Conservation (phyloP, 1,140 invertebrate species). For the Diorhabda carinulata region DNA sequence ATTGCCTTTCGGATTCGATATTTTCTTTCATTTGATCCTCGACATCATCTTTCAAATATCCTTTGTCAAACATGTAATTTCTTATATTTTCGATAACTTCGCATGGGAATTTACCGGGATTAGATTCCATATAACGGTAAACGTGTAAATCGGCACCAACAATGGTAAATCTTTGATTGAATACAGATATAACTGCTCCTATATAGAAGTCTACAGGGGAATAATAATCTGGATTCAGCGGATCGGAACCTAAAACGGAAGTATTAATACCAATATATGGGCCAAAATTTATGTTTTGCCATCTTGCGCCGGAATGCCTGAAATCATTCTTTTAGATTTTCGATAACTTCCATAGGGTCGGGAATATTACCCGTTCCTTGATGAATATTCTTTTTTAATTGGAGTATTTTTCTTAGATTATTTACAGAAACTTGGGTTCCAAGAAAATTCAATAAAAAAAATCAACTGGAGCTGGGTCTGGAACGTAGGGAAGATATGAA, state of each 20-base stretch:
- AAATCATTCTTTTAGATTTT: too few species aligned
- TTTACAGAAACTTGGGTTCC: too few species aligned
- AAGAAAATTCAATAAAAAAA: too few species aligned
- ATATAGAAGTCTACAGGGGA: slow-evolving; percentile 66
- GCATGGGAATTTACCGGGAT: slow-evolving; percentile 62
- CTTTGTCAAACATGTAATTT: slow-evolving; percentile 57
- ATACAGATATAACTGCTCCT: slow-evolving; percentile 60
- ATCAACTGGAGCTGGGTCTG: too few species aligned
- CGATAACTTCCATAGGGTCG: too few species aligned
- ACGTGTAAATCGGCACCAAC: slow-evolving; percentile 65
- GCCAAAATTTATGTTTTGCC: too few species aligned
- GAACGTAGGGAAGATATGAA: too few species aligned
- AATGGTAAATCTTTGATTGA: slow-evolving; percentile 64
- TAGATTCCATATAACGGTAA: slow-evolving; percentile 66
- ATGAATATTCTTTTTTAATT: too few species aligned
- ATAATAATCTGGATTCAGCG: slow-evolving; percentile 60
- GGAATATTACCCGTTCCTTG: too few species aligned
- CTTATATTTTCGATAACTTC: slow-evolving; percentile 59
- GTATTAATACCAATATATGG: too few species aligned
- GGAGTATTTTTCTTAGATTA: too few species aligned
- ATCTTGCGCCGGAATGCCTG: too few species aligned
- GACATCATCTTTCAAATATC: slow-evolving; percentile 57
- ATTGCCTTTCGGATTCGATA: slow-evolving; percentile 35
- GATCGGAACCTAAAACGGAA: slow-evolving; percentile 47
- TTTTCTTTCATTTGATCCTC: slow-evolving; percentile 42